Conservation (phyloP, 2,113 vertebrate species). For the Aix galericulata region DNA sequence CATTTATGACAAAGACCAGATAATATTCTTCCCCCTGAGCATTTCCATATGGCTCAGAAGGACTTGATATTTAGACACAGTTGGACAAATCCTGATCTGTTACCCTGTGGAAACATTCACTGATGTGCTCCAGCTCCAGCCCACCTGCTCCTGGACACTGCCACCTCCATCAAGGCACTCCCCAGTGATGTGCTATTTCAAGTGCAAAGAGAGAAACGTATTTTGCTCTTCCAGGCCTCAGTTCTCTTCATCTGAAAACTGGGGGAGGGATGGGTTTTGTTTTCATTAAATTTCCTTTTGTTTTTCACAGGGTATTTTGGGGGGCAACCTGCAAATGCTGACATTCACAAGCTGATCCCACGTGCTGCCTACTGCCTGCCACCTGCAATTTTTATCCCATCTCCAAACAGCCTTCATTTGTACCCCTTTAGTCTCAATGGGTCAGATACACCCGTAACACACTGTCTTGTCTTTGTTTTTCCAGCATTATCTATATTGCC, state of each 20-base stretch:
- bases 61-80: not conserved
- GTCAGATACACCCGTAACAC: not conserved
- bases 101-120: not conserved
- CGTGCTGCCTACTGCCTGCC: not conserved
- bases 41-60: slow-evolving; percentile 2
- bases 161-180: not conserved
- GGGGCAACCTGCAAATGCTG: not conserved
- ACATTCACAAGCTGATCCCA: not conserved
- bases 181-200: not conserved
- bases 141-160: not conserved
- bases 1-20: not conserved
- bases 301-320: not conserved
- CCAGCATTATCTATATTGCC: not conserved
- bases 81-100: not conserved
- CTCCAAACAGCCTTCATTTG: not conserved
- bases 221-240: not conserved
- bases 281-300: not conserved
- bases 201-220: not conserved
- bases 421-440: not conserved
- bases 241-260: not conserved
- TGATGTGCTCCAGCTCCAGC: not conserved
- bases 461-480: not conserved
- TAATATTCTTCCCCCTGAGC: not conserved
- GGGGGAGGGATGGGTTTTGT: not conserved
- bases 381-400: not conserved